Evolutionary conservation across 2,113 vertebrate species (phyloP).

Genomic region (Alligator sinensis): DNA sequence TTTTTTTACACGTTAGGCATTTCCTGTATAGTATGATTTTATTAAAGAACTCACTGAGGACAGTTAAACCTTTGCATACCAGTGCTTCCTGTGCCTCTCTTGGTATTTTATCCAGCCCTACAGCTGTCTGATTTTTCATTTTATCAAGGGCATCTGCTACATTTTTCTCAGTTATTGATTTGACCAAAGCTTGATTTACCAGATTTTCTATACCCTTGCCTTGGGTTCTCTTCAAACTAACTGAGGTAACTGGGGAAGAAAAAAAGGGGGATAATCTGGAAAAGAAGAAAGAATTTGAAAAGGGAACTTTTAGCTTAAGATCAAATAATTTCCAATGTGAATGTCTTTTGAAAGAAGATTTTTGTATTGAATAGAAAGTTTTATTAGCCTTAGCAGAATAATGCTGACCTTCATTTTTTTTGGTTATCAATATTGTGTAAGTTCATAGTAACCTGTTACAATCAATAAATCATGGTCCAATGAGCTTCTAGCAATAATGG

Average conservation of each 20-base stretch:
- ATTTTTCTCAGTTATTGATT: too few relatives aligned
- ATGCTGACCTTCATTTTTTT: not conserved
- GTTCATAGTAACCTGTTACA: not conserved
- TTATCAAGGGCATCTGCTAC: too few relatives aligned
- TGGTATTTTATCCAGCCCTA: too few relatives aligned
- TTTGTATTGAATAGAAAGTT: not conserved
- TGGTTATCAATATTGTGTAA: not conserved
- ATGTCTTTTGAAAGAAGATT: not conserved
- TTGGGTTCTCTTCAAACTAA: not conserved
- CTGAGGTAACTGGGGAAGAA: not conserved
- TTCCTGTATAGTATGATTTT: too few relatives aligned
- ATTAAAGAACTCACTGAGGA: too few relatives aligned
- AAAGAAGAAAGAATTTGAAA: not conserved
- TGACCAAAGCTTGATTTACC: too few relatives aligned
- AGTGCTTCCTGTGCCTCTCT: too few relatives aligned
- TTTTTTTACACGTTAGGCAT: too few relatives aligned
- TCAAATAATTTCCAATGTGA: not conserved
- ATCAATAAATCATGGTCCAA: not conserved
- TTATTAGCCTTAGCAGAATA: not conserved
- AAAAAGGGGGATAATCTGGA: not conserved
- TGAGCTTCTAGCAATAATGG: not conserved
- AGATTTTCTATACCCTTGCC: too few relatives aligned
- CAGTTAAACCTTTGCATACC: too few relatives aligned
- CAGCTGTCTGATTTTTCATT: too few relatives aligned
- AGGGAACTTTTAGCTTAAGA: accelerated